Base-by-base conservation (phyloP, 2,113 vertebrate genomes). In the Crocuta crocuta region DNA sequence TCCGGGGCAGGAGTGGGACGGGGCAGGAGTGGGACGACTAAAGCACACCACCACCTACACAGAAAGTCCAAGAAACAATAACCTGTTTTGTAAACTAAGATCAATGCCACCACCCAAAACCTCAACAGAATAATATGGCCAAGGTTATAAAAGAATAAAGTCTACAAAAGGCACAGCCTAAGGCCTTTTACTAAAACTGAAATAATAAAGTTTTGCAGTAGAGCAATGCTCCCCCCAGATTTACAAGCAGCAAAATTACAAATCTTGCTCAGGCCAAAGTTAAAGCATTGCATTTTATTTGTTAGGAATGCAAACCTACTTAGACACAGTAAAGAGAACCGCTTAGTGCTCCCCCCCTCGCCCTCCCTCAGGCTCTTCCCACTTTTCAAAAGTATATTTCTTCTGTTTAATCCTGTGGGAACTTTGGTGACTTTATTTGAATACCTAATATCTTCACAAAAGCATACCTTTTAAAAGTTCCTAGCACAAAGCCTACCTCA, bases 361-460 rank as follows among this genome's bases (percentile, higher is more conserved):
- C 43, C 26, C 4, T 24, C 28, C 43, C 24, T 24, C 24, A 76
- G 73, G 73, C 43, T 76, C 13, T 45, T 76, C 43, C 73, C 16
- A 24, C 43, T 76, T 76, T 76, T 26, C 35, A 58, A 88, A 91
- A 24, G n/a, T 55, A 48, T 82, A 92, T 76, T 76, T 76, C 48
- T 80, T 92, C 39, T 33, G 35, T 89, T 89, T 76, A 48, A 83
- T 83, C 17, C 48, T 66, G 23, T 33, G 9, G 90, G 2, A 83
- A 66, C 53, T 83, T 89, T 43, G 61, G 61, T 24, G n/a, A 43
- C 23, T 82, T 80, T 88, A 88, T 92, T 23, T 95, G 55, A 92
- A 66, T 92, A 88, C n/a, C 35, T 95, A 76, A 0, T 95, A 53
- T 33, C 78, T 83, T 71, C 28, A 39, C 28, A 55, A 92, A 39